Base-by-base conservation (phyloP, 2,113 vertebrate species). In the Hemicordylus capensis region DNA sequence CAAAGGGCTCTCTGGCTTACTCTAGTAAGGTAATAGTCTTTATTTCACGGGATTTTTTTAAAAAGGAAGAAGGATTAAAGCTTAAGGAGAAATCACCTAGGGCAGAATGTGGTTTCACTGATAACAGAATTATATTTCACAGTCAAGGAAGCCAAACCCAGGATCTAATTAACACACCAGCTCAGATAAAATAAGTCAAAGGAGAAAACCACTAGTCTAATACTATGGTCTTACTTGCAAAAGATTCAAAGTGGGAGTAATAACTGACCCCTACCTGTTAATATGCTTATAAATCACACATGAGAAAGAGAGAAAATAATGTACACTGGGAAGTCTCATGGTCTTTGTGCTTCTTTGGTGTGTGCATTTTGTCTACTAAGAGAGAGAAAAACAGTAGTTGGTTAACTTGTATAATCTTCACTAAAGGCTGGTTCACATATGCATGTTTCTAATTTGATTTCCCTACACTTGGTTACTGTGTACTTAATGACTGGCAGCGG, bases 61-160 rank as follows among this genome's bases (percentile, higher is more conserved):
- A 76, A 79, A 88, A 74, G 84, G 89, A 92, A 80, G 80, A 73
- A n/a, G 76, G 80, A 96, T 96, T 95, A 96, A 95, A 96, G 67
- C 70, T 86, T 89, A 89, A 94, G 89, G 87, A 91, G 86, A 94
- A 96, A 94, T 93, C 93, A 95, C 93, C 91, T 90, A 92, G 89
- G 90, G 90, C 93, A 93, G 93, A 95, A 94, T 96, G 91, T 96
- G 95, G 87, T 88, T 94, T 90, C 91, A 79, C 90, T 94, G 96
- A 96, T 97, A 97, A 96, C 91, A 91, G 93, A 96, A 95, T 94
- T 96, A 89, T 90, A 85, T 91, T 95, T 94, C 92, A 84, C 76
- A 95, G 89, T 59, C 93, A 94, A 95, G 86, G 63, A 37, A 96
- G n/a, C 48, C 88, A 95, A 92, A 89, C 77, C 34, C 63, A 92